Conservation (phyloP, 2,888 invertebrate genomes). For the Neuroscelio doddi region DNA sequence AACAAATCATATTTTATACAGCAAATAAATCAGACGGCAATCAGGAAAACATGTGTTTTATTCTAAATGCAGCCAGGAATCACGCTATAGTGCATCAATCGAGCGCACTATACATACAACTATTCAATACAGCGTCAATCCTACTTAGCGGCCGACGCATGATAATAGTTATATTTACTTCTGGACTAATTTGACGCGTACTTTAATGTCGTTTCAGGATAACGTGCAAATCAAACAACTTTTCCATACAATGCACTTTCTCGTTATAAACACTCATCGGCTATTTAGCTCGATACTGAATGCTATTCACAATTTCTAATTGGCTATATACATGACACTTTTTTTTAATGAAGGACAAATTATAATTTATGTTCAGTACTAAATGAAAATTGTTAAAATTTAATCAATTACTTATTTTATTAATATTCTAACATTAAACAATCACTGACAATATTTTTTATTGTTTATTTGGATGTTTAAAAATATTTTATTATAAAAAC, state of each 20-base stretch:
- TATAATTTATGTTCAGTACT: no score
- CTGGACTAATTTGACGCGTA: conserved; percentile 34
- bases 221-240: conserved; percentile 32
- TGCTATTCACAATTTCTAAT: neutral
- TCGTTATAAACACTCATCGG: conserved; percentile 15
- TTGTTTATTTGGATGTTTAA: no score
- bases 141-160: conserved; percentile 20
- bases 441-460: no score
- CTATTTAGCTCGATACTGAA: conserved; percentile 9
- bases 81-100: no score
- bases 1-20: no score
- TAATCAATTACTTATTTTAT: no score
- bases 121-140: conserved; percentile 37
- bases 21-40: conserved; percentile 31
- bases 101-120: conserved; percentile 23
- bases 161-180: conserved; percentile 32
- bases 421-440: no score
- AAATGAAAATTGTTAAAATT: no score
- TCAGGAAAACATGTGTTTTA: conserved; percentile 36
- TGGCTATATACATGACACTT: no score
- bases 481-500: no score
- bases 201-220: conserved; percentile 37
- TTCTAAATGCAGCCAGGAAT: conserved; percentile 27
- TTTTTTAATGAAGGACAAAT: no score
- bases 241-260: conserved; percentile 25